These are phyloP conservation scores for Sarcophaga caerulescens DNA, from an alignment of 2,888 invertebrate species.

Conservation along the genomic window DNA sequence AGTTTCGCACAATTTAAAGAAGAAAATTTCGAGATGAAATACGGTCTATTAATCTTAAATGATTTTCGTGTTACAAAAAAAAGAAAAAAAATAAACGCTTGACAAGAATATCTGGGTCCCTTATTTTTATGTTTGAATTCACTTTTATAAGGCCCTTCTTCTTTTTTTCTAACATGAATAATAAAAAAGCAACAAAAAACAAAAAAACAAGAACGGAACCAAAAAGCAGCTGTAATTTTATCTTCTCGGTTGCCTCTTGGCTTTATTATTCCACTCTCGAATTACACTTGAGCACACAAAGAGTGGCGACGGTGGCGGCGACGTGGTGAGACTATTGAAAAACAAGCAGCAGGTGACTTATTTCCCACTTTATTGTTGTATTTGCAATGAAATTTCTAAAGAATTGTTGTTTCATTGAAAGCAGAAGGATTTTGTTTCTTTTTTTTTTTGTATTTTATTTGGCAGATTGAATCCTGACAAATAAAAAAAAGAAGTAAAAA, in stretches of 20 bases:
- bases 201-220: not conserved
- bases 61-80: too few relatives aligned
- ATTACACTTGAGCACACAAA: conserved; percentile 32
- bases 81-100: too few relatives aligned
- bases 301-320: not conserved
- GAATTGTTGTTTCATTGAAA: conserved; percentile 14
- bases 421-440: not conserved
- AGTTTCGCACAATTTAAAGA: not conserved
- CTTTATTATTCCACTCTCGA: conserved; percentile 40
- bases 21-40: not conserved
- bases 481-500: not conserved
- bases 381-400: conserved; percentile 20
- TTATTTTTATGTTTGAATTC: not conserved
- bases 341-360: conserved; percentile 60
- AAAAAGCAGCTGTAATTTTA: conserved; percentile 54
- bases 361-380: conserved; percentile 36
- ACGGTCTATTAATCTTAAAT: not conserved
- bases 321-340: not conserved
- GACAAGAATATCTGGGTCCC: too few relatives aligned
- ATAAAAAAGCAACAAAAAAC: not conserved
- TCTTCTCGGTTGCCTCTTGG: conserved; percentile 32
- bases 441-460: not conserved
- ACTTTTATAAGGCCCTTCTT: not conserved
- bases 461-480: not conserved
- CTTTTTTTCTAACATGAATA: too few relatives aligned